Percentiles rank a stretch among this genome's conserved stretches.
These are phyloP conservation scores for Chymomyza costata DNA, from an alignment of 1,140 invertebrate species.

Conservation along the genomic window DNA sequence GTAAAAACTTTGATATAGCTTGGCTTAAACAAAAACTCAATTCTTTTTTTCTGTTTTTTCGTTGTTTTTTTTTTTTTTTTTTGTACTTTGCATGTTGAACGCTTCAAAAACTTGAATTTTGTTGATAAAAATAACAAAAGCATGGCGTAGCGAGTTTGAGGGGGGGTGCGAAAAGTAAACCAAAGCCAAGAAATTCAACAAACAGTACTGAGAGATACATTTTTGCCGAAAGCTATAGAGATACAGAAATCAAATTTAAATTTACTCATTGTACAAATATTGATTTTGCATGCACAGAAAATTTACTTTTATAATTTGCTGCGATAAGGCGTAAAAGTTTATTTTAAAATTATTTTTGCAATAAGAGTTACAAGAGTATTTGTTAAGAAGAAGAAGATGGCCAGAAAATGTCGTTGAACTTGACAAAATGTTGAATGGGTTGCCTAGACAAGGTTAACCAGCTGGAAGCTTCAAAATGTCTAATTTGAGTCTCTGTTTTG, in stretches of 20 bases:
- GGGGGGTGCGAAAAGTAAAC: no score
- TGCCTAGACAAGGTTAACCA: slow-evolving; percentile 34
- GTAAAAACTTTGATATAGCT: slow-evolving; percentile 26
- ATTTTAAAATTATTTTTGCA: neutral
- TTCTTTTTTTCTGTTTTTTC: no score
- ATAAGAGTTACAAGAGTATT: no score
- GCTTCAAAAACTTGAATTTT: slow-evolving; percentile 25
- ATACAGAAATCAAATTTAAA: slow-evolving; percentile 49
- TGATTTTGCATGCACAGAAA: slow-evolving; percentile 47
- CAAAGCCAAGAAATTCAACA: no score
- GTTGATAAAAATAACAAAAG: slow-evolving; percentile 29
- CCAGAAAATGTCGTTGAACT: slow-evolving; percentile 26
- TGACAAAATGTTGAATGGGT: slow-evolving; percentile 42
- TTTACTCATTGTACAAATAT: slow-evolving; percentile 51
- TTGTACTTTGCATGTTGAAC: slow-evolving; percentile 35
- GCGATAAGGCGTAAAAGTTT: slow-evolving; percentile 18
- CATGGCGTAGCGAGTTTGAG: no score
- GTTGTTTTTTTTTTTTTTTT: no score
- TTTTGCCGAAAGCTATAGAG: slow-evolving; percentile 22
- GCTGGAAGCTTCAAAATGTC: slow-evolving; percentile 21
- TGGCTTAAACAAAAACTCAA: slow-evolving; percentile 37
- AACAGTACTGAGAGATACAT: no score
- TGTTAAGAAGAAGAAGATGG: no score
- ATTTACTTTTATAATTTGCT: slow-evolving; percentile 42
- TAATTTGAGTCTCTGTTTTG: slow-evolving; percentile 38